These are phyloP conservation scores for Cephus sareptanus DNA, from an alignment of 2,888 invertebrate species.

Conservation along the genomic window DNA sequence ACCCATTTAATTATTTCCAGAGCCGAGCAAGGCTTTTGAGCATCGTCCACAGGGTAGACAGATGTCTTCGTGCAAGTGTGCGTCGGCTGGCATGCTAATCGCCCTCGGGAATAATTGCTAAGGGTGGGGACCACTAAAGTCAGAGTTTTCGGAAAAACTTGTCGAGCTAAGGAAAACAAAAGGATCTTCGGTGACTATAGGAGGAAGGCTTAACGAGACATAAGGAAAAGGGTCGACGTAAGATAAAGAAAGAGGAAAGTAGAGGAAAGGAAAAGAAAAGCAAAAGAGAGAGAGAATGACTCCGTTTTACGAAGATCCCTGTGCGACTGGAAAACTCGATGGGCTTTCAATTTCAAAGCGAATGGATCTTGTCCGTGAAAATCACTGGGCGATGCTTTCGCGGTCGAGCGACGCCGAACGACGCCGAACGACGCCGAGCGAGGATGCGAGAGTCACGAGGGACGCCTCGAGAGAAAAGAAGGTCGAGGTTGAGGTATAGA, in stretches of 20 bases:
- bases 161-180: too few relatives aligned
- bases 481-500: neutral
- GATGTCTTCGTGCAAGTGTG: neutral
- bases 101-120: too few relatives aligned
- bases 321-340: neutral
- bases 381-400: slow-evolving; percentile 25
- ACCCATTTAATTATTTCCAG: slow-evolving; percentile 14
- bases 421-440: slow-evolving; percentile 19
- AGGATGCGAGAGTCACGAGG: slow-evolving; percentile 26
- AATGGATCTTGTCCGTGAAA: slow-evolving; percentile 25
- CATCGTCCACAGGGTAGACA: neutral
- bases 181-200: too few relatives aligned
- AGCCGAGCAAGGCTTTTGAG: slow-evolving; percentile 13
- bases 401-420: slow-evolving; percentile 19
- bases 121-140: too few relatives aligned
- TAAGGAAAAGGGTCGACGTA: neutral
- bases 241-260: neutral
- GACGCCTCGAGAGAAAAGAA: neutral
- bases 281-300: too few relatives aligned
- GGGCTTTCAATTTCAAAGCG: slow-evolving; percentile 35
- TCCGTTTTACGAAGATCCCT: too few relatives aligned
- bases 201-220: too few relatives aligned
- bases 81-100: neutral
- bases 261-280: neutral
- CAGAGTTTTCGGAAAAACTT: too few relatives aligned